Percentiles rank a stretch among this genome's conserved stretches.
Conservation (phyloP, 2,888 invertebrate genomes). For the Sarcophaga variegata region DNA sequence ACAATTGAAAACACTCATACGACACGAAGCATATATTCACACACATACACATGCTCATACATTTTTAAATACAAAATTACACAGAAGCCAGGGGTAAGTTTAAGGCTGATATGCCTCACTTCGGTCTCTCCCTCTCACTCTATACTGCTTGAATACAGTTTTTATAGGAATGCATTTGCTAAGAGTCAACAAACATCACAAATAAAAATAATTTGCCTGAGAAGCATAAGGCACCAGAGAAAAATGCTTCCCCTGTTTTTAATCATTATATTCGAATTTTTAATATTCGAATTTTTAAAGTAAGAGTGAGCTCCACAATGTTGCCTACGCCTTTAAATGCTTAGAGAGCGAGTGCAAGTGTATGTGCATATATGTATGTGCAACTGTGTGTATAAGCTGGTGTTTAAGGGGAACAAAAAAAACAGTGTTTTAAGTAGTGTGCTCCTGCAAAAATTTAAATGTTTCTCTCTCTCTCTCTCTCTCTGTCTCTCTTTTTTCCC, state of each 20-base stretch:
- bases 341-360: too few species aligned
- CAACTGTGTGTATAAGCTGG: not conserved
- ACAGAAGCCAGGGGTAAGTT: slow-evolving; percentile 25
- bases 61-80: slow-evolving; percentile 16
- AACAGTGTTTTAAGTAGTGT: not conserved
- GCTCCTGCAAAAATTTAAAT: slow-evolving; percentile 42
- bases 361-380: not conserved
- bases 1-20: not conserved
- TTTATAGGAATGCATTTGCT: not conserved
- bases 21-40: too few species aligned
- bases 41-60: too few species aligned
- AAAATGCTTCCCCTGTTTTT: slow-evolving; percentile 42
- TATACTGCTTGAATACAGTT: too few species aligned
- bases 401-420: not conserved
- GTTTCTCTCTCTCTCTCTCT: not conserved
- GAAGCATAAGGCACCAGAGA: not conserved
- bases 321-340: too few species aligned
- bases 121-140: not conserved
- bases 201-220: slow-evolving; percentile 36
- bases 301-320: too few species aligned
- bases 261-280: slow-evolving; percentile 29
- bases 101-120: slow-evolving; percentile 31
- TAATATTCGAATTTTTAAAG: not conserved
- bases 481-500: not conserved
- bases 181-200: slow-evolving; percentile 22